Percentiles rank a stretch among this genome's conserved stretches.
phyloP scores from a whole-genome alignment of 1,140 invertebrate genomes.

The Nasonia vitripennis region DNA sequence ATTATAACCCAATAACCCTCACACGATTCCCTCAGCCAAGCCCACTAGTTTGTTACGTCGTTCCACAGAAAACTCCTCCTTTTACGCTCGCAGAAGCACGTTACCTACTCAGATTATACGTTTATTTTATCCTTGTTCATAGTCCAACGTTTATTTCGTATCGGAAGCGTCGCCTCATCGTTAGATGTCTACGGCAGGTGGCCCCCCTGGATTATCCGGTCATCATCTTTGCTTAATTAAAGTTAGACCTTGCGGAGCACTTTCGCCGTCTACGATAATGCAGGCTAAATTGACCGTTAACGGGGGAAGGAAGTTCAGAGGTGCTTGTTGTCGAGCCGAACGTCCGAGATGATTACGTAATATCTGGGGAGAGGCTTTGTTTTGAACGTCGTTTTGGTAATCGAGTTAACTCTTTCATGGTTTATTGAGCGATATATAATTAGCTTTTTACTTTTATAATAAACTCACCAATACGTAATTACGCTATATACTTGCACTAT shows the following conservation, averaged over 20 bases:
- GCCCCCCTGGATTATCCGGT: background rate
- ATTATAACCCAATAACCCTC: background rate
- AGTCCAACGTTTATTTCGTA: background rate
- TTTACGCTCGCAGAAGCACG: background rate
- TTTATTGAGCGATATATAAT: no score
- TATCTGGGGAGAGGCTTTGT: background rate
- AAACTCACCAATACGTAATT: no score
- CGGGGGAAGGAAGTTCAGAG: background rate
- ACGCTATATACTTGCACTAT: no score
- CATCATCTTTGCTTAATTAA: slow-evolving; percentile 12
- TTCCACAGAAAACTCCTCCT: background rate
- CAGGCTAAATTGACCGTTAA: slow-evolving; percentile 10
- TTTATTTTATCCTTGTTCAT: background rate
- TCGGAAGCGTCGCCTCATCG: background rate
- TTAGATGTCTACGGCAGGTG: background rate
- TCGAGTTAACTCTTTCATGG: background rate
- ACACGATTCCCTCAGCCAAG: background rate
- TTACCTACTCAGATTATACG: background rate
- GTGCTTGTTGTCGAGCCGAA: background rate
- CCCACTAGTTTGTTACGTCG: background rate
- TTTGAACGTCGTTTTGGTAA: background rate
- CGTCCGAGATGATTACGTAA: background rate
- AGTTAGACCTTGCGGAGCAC: background rate
- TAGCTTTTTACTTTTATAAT: no score
- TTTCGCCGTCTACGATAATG: background rate